These are phyloP conservation scores for Corythoichthys haematopterus DNA, from an alignment of 2,113 vertebrate genomes.

Conservation along the genomic window DNA sequence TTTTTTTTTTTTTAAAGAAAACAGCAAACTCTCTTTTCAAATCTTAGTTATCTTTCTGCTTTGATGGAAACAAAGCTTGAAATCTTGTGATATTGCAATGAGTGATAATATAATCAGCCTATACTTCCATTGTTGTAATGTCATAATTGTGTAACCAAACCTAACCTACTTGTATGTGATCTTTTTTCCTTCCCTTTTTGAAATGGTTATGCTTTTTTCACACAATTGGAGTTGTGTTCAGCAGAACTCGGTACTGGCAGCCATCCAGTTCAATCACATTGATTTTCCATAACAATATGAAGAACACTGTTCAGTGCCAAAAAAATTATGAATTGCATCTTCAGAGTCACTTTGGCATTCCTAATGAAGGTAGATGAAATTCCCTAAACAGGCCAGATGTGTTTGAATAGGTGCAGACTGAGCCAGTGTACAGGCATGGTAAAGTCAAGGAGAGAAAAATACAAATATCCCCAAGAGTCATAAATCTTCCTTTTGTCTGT, in stretches of 20 bases:
- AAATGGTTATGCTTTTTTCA: slow-evolving; percentile 50
- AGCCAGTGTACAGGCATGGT: slow-evolving; percentile 47
- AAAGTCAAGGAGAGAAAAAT: slow-evolving; percentile 33
- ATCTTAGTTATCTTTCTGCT: not conserved
- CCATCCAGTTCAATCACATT: slow-evolving; percentile 72
- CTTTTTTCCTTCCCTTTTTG: slow-evolving; percentile 33
- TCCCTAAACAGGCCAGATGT: slow-evolving; percentile 62
- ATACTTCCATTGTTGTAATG: not conserved
- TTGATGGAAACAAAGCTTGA: not conserved
- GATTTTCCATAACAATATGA: slow-evolving; percentile 80
- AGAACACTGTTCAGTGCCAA: slow-evolving; percentile 67
- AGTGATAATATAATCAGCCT: not conserved
- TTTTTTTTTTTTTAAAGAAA: not conserved
- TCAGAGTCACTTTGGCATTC: slow-evolving; percentile 73
- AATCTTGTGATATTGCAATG: not conserved
- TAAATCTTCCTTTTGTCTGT: slow-evolving; percentile 69
- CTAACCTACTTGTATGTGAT: slow-evolving; percentile 43
- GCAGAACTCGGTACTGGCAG: slow-evolving; percentile 53
- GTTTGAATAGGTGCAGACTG: slow-evolving; percentile 65
- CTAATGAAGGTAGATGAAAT: slow-evolving; percentile 73
- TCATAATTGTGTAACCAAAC: not conserved
- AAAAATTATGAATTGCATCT: slow-evolving; percentile 76
- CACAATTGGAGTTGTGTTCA: slow-evolving; percentile 62
- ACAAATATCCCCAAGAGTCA: slow-evolving; percentile 51
- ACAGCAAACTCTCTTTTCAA: not conserved